A percentile compares a stretch with the other conserved stretches of the same genome.
Evolutionary conservation across 2,113 vertebrate species (phyloP).

Genomic region (Crotalus tigris): DNA sequence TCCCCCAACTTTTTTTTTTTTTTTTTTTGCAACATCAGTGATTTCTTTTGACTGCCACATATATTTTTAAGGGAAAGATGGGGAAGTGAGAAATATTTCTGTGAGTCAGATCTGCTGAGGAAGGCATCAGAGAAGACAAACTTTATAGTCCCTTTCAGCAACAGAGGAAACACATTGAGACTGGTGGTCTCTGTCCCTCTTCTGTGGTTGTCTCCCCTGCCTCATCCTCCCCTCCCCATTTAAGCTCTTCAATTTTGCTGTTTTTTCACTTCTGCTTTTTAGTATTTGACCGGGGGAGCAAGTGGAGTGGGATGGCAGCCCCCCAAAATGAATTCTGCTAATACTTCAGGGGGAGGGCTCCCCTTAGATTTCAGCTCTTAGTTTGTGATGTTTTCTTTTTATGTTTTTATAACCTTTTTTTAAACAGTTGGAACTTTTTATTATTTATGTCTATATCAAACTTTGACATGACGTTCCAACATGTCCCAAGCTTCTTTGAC

Average conservation of each 20-base stretch:
- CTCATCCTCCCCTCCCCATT: no score
- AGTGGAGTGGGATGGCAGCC: neutral
- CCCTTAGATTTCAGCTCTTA: neutral
- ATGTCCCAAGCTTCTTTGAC: neutral
- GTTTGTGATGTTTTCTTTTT: neutral
- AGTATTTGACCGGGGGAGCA: neutral
- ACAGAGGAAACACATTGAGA: constrained; percentile 30
- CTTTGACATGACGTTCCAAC: neutral
- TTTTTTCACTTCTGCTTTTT: constrained; percentile 5
- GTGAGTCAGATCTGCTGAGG: constrained; percentile 20
- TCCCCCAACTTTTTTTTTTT: neutral
- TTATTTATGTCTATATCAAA: neutral
- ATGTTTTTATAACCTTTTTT: neutral
- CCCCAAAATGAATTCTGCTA: neutral
- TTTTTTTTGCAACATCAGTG: neutral
- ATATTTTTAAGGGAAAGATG: constrained; percentile 7
- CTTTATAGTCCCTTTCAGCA: neutral
- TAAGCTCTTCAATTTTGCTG: neutral
- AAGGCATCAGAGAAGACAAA: neutral
- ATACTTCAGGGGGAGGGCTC: neutral
- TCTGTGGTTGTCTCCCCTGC: neutral
- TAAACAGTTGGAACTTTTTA: neutral
- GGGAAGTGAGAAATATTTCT: constrained; percentile 28
- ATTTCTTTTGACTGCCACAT: neutral
- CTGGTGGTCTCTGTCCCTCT: neutral